These are phyloP conservation scores for Zosterops hypoxanthus DNA, from an alignment of 2,113 vertebrate genomes.

Conservation along the genomic window DNA sequence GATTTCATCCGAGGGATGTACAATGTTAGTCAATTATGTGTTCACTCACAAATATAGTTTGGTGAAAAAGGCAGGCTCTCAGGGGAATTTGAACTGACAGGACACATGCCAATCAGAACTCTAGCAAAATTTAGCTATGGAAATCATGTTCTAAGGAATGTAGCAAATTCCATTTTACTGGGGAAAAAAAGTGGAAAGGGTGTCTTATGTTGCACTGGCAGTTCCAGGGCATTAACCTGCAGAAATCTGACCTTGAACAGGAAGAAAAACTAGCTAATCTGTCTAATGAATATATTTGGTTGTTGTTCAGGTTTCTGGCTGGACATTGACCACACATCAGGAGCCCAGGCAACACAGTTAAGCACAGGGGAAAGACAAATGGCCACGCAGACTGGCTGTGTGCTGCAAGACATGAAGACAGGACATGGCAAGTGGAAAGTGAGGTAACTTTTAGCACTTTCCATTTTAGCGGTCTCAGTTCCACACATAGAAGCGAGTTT, in stretches of 20 bases:
- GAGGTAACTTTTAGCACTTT: not conserved
- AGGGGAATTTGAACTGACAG: not conserved
- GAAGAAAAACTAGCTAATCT: not conserved
- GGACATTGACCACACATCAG: not conserved
- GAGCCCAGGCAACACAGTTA: not conserved
- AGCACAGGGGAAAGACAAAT: not conserved
- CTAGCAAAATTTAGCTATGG: not conserved
- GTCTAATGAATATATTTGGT: not conserved
- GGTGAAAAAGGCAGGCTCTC: not conserved
- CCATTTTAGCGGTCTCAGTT: not conserved
- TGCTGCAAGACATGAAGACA: not conserved
- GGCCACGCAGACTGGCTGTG: not conserved
- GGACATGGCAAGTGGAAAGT: not conserved
- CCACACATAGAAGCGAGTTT: not conserved
- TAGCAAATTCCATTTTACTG: not conserved
- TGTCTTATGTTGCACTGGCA: rapidly evolving
- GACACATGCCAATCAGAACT: not conserved
- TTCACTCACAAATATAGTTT: not conserved
- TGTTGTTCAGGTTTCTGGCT: not conserved
- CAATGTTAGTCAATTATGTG: not conserved
- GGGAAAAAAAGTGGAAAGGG: not conserved
- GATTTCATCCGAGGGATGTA: not conserved
- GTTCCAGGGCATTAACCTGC: not conserved
- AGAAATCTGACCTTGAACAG: not conserved
- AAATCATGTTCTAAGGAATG: not conserved